These are phyloP conservation scores for Synanthedon tipuliformis DNA, from an alignment of 2,888 invertebrate species.

Conservation along the genomic window DNA sequence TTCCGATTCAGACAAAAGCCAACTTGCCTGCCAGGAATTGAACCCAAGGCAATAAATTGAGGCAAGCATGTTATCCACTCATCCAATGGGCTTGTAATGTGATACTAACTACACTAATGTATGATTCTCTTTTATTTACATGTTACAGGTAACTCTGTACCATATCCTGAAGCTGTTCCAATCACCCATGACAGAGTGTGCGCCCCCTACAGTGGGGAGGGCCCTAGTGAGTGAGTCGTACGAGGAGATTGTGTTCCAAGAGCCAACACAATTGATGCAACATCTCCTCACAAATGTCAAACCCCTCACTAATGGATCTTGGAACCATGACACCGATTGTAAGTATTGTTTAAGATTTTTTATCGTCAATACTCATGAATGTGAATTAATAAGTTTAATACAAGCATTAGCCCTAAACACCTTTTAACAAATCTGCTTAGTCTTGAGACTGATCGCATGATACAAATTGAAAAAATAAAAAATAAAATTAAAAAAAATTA, in stretches of 20 bases:
- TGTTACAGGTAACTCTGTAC: slow-evolving; percentile 89
- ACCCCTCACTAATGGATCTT: slow-evolving; percentile 77
- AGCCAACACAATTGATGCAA: slow-evolving; percentile 91
- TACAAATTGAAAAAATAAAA: no score
- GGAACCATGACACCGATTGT: slow-evolving; percentile 93
- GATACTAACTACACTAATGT: background rate
- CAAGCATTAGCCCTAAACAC: no score
- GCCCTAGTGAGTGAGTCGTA: slow-evolving; percentile 92
- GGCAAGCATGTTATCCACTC: no score
- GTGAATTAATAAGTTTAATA: no score
- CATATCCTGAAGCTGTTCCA: slow-evolving; percentile 96
- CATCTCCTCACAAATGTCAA: slow-evolving; percentile 83
- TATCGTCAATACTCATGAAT: no score
- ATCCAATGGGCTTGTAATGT: slow-evolving; percentile 7
- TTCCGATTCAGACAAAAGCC: no score
- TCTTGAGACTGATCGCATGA: no score
- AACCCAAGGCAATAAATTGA: no score
- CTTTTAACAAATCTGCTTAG: no score
- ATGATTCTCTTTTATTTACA: background rate
- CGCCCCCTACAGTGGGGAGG: slow-evolving; percentile 53
- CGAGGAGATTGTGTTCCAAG: slow-evolving; percentile 95
- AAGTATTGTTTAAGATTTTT: slow-evolving; percentile 32
- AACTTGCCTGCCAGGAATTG: no score
- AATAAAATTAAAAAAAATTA: no score
- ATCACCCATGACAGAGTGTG: slow-evolving; percentile 72